phyloP scores from a whole-genome alignment of 2,113 vertebrate species.

The Puffinus mauretanicus region DNA sequence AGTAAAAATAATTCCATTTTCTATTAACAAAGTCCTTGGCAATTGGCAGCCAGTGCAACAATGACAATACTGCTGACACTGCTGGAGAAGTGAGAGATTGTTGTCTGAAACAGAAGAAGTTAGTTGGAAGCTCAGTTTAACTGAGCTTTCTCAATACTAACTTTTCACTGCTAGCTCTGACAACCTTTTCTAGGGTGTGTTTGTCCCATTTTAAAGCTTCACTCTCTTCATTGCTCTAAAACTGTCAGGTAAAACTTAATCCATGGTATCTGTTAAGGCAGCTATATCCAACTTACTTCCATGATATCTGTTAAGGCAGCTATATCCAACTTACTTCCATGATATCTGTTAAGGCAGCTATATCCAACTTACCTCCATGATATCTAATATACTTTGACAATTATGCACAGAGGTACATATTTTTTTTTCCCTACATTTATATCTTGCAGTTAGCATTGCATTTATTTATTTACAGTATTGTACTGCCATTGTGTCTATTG shows the following conservation, averaged over 20 bases:
- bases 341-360: not conserved
- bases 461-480: not conserved
- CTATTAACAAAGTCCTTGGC: not conserved
- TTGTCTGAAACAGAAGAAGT: not conserved
- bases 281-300: not conserved
- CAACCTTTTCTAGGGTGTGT: not conserved
- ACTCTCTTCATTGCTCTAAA: not conserved
- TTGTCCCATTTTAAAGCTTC: not conserved
- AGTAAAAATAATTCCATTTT: constrained; percentile 52
- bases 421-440: not conserved
- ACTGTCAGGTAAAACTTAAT: constrained; percentile 1
- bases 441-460: not conserved
- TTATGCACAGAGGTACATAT: not conserved
- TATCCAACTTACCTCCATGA: not conserved
- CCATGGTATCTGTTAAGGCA: not conserved
- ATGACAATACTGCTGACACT: not conserved
- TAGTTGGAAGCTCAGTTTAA: not conserved
- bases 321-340: not conserved
- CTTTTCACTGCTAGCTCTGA: not conserved
- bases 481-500: not conserved
- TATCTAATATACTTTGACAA: not conserved
- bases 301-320: not conserved
- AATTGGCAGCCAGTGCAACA: not conserved
- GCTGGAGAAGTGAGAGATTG: not conserved
- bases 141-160: not conserved